Evolutionary conservation across 2,888 invertebrate genomes (phyloP), one percentile per base, ranked within the genome.

Genomic region (Cerceris ruficornis): DNA sequence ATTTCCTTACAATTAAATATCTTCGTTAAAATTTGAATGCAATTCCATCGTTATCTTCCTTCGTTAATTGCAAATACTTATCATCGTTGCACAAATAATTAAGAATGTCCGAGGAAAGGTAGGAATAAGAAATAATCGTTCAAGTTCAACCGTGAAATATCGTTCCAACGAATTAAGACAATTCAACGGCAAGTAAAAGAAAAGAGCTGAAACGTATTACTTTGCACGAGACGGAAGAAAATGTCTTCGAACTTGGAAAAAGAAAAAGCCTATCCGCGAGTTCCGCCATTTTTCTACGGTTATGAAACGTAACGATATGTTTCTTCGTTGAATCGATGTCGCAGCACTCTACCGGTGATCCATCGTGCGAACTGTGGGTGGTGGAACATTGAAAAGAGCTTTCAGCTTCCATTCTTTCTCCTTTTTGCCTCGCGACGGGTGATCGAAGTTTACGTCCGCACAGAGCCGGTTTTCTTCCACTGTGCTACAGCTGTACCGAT

Each of bases 381-480:
- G 67, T 14, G 70, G 64, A 67, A 67, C 75, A 70, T 54, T 75
- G 75, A 78, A 78, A 78, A 75, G 75, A 75, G 70, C 77, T 78
- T 75, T 78, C 75, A 78, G 60, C 14, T 9, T 5, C 50, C 76
- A 71, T 75, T 78, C 66, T 76, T 68, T 69, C 28, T 15, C 49
- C 54, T 70, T 73, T 2, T 49, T 49, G 58, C 2, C 15, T 67
- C 78, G 68, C 68, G 54, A 65, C 67, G 65, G 68, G 76, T 46
- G 71, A 78, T 68, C 78, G 28, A 60, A 64, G 76, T 59, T 76
- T 69, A 71, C 57, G 28, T 57, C 43, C 43, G 17, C 46, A 15
- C 41, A 14, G n/a, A 28, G 28, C 28, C 28, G 17, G 41, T 59
- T 62, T 17, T 59, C 57, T 68, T 65, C 64, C 17, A 69, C 65